These are phyloP conservation scores for Triplophysa rosa DNA, from an alignment of 2,113 vertebrate genomes.

Conservation along the genomic window DNA sequence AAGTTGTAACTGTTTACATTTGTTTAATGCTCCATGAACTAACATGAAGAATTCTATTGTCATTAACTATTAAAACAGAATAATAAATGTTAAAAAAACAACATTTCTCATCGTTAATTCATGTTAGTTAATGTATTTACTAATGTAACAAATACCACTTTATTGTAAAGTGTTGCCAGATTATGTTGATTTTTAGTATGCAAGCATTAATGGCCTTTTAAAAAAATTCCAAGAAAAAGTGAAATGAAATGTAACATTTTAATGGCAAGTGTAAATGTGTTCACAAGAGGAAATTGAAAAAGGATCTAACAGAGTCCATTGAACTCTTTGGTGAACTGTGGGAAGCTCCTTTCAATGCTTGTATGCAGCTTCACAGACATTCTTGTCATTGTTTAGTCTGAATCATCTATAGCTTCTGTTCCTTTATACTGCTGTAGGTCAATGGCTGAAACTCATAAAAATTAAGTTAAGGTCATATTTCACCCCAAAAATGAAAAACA, in stretches of 20 bases:
- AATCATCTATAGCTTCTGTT: constrained; percentile 40
- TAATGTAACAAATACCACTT: too few relatives aligned
- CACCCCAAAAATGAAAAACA: background rate
- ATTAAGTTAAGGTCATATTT: background rate
- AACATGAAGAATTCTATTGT: too few relatives aligned
- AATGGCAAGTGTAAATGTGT: background rate
- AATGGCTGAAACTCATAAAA: background rate
- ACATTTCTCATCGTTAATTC: too few relatives aligned
- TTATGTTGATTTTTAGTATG: too few relatives aligned
- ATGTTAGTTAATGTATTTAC: too few relatives aligned
- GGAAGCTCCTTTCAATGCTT: background rate
- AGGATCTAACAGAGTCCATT: constrained; percentile 16
- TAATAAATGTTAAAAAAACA: too few relatives aligned
- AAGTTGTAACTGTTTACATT: too few relatives aligned
- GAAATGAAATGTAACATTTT: background rate
- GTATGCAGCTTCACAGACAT: background rate
- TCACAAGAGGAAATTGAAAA: background rate
- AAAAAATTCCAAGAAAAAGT: background rate
- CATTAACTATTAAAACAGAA: too few relatives aligned
- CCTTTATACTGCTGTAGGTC: constrained; percentile 5
- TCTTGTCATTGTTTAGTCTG: constrained; percentile 20
- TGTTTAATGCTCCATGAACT: too few relatives aligned
- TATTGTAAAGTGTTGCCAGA: too few relatives aligned
- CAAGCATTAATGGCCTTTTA: too few relatives aligned
- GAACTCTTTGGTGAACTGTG: constrained; percentile 1